Base-by-base conservation (phyloP, 2,888 invertebrate species). In the Phalera bucephala region DNA sequence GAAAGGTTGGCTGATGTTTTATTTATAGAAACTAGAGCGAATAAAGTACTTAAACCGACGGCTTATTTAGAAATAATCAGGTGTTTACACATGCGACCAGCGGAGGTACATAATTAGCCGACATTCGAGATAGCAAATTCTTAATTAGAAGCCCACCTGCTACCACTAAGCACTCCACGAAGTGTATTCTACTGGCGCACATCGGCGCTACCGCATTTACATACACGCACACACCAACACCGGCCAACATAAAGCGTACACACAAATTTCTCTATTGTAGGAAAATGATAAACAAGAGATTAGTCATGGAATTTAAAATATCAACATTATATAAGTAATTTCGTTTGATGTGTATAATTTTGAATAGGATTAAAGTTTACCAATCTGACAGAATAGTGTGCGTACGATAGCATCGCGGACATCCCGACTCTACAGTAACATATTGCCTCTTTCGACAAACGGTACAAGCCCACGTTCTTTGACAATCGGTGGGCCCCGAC, bases 391-490 rank as follows among this genome's bases (percentile, higher is more conserved):
- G 70, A 69, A 17, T 17, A 68, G 66, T 61, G 55, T 68, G 52
- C 51, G 52, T 50, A 52, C 72, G 80, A 78, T 76, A 72, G 53
- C 58, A 75, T 77, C 75, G 59, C 52, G 42, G 58, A 64, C 66
- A 76, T 64, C 60, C 70, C 60, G 46, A 54, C 56, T 60, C 67
- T 61, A 70, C 61, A 63, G 70, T 74, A 79, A 82, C 72, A 72
- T 79, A 82, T 81, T 77, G 72, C 76, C 66, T 69, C 73, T 72
- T 70, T 72, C 71, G 73, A 76, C 71, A 70, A 76, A 73, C 72
- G 66, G 64, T 67, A 58, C 68, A 61, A 59, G 66, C 81, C 78
- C 76, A 79, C 83, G 79, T 74, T 72, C 65, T 60, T 46, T 64
- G 65, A 79, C 79, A 80, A 74, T 73, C 77, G 64, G 71, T 74